phyloP scores from a whole-genome alignment of 2,888 invertebrate genomes.

The Syritta pipiens region DNA sequence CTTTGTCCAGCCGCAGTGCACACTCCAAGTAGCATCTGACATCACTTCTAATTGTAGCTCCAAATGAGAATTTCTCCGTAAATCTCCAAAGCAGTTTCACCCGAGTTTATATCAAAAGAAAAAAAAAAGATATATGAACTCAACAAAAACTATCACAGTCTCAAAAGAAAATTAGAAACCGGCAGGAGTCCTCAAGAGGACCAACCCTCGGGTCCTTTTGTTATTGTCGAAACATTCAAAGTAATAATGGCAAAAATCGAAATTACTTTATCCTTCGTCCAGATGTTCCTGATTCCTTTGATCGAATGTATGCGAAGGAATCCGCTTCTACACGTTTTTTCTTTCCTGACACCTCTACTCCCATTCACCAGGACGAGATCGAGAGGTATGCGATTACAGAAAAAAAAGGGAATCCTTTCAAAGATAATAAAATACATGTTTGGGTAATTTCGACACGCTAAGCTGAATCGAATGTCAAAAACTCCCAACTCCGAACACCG shows the following conservation, averaged over 20 bases:
- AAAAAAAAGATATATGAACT: constrained; percentile 13
- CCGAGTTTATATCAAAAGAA: too few relatives aligned
- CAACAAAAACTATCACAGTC: neutral
- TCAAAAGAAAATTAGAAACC: constrained; percentile 16
- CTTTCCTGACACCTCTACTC: constrained; percentile 56
- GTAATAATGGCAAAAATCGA: constrained; percentile 66
- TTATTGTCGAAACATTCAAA: constrained; percentile 52
- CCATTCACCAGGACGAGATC: constrained; percentile 21
- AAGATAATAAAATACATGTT: constrained; percentile 60
- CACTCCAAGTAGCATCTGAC: too few relatives aligned
- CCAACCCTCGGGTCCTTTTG: neutral
- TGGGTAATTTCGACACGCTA: constrained; percentile 68
- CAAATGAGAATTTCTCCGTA: too few relatives aligned
- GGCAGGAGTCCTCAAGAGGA: constrained; percentile 17
- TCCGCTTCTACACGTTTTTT: constrained; percentile 15
- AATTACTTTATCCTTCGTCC: constrained; percentile 54
- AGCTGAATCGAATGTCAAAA: constrained; percentile 60
- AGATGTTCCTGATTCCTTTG: constrained; percentile 61
- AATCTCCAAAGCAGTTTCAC: too few relatives aligned
- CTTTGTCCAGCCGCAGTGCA: too few relatives aligned
- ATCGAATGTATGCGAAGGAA: constrained; percentile 22
- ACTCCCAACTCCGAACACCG: neutral
- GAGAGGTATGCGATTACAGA: constrained; percentile 49
- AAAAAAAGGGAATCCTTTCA: constrained; percentile 26
- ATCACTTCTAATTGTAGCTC: too few relatives aligned